Conservation (phyloP, 2,888 invertebrate genomes). For the Panopea generosa region DNA sequence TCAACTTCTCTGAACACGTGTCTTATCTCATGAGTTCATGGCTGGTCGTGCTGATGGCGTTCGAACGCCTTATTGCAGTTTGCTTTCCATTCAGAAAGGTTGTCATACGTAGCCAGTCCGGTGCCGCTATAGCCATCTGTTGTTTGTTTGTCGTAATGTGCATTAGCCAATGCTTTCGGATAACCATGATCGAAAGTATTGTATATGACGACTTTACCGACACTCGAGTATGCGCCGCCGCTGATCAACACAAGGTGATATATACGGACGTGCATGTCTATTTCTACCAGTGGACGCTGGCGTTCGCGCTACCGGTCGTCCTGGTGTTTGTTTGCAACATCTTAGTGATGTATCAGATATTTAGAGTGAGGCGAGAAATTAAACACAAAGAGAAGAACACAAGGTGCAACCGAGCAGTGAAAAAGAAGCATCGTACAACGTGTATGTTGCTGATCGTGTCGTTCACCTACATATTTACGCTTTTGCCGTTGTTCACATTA, state of each 20-base stretch:
- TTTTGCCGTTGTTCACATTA: constrained; percentile 75
- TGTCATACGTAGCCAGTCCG: constrained; percentile 73
- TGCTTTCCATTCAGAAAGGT: constrained; percentile 80
- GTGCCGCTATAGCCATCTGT: constrained; percentile 75
- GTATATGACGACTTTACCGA: neutral
- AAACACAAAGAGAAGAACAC: constrained; percentile 41
- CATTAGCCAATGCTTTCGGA: constrained; percentile 78
- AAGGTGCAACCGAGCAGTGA: constrained; percentile 21
- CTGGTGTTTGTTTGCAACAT: constrained; percentile 78
- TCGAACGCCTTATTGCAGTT: constrained; percentile 80
- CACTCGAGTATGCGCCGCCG: constrained; percentile 59
- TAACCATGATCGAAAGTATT: constrained; percentile 69
- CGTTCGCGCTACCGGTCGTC: constrained; percentile 76
- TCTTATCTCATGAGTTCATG: constrained; percentile 82
- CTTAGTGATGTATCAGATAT: constrained; percentile 77
- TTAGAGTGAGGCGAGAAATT: constrained; percentile 47
- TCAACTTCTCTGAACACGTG: constrained; percentile 77
- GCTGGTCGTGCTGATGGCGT: constrained; percentile 83
- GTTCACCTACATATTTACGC: constrained; percentile 74
- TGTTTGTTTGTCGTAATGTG: constrained; percentile 73
- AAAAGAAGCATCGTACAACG: constrained; percentile 49
- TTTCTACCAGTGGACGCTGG: constrained; percentile 78
- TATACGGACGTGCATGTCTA: constrained; percentile 65
- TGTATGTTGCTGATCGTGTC: constrained; percentile 78
- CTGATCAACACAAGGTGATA: constrained; percentile 56